Evolutionary conservation across 2,797 vertebrate genomes (phyloP), one percentile per base, ranked within the genome.

Genomic region (Rhodeus uyekii): DNA sequence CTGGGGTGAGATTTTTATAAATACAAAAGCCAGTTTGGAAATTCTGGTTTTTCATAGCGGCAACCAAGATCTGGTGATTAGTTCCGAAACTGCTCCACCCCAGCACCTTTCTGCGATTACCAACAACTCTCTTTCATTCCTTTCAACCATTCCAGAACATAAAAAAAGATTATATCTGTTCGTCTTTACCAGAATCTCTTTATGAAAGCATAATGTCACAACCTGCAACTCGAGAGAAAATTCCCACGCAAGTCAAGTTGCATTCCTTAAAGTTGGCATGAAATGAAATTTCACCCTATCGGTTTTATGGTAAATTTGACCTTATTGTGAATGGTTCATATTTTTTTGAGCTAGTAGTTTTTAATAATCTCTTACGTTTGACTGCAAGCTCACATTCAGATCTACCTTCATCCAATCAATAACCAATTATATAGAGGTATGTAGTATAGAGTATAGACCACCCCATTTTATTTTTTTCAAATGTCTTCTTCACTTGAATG

Each of bases 151-250:
- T 95, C 95, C 93, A 91, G 95, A 95, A 94, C 92, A 95, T 87
- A 69, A 88, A n/a, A n/a, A n/a, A n/a, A 95, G 94, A 96, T 96
- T 86, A 91, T 94, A 96, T 96, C 92, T 90, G 13, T 75, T 81
- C 5, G 4, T 44, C 18, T 53, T 71, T 24, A 10, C 65, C 38
- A 8, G 38, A 80, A 80, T 19, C 39, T n/a, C 27, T 67, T 65
- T 36, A 34, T 63, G 14, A 69, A 69, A 81, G 87, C 87, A 90
- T 90, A 90, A 81, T 64, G 29, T 50, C 48, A 36, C 10, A 16
- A 63, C 65, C 44, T 60, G 13, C 55, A 32, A 34, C 9, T 64
- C n/a, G 6, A 46, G 1, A 29, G 24, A 68, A 34, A 36, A 61
- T 34, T 46, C 3, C 38, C n/a, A 32, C 27, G 44, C 27, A 34